Base-by-base conservation (phyloP, 1,140 invertebrate genomes). In the Drosophila sproati region DNA sequence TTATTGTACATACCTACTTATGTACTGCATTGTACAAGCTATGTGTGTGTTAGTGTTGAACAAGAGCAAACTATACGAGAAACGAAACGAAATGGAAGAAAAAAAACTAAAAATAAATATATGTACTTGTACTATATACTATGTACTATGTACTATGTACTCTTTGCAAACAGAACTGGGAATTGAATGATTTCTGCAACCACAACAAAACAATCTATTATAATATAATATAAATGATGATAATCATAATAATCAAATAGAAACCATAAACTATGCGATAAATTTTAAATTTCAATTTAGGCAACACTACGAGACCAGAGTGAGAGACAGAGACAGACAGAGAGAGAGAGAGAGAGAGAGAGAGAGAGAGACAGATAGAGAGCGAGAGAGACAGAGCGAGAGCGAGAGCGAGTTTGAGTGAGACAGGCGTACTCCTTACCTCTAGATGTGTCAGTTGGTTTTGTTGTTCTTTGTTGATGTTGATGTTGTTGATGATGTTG, bases 351-450 rank as follows among this genome's bases (percentile, higher is more conserved):
- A 39, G 48, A 47, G 37, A 32, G 63, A 60, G 28, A 35, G 39
- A 51, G 31, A 63, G 52, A 32, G 41, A 61, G 57, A 32, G 39
- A 47, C 34, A 55, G 34, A 62, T 41, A 29, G 32, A 61, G 32
- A 61, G 37, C 47, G 28, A 37, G n/a, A 55, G n/a, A 39, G 59
- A 63, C 5, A 62, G 47, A 63, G 55, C 62, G 47, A 60, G 48
- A 68, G 34, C 50, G 60, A 78, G 74, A 66, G 69, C 67, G 77
- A 48, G 64, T 68, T 77, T 79, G 66, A 87, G 67, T 51, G 75
- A 85, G 71, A 82, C 55, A 82, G 76, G 82, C 80, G 76, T 82
- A 82, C 79, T 79, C 83, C 82, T 86, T 86, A 86, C 82, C 82
- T 86, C 82, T 76, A 88, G 55, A 73, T 77, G 82, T 88, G 70